Evolutionary conservation across 1,140 invertebrate genomes (phyloP).

Genomic region (Pseudomyrmex concolor): DNA sequence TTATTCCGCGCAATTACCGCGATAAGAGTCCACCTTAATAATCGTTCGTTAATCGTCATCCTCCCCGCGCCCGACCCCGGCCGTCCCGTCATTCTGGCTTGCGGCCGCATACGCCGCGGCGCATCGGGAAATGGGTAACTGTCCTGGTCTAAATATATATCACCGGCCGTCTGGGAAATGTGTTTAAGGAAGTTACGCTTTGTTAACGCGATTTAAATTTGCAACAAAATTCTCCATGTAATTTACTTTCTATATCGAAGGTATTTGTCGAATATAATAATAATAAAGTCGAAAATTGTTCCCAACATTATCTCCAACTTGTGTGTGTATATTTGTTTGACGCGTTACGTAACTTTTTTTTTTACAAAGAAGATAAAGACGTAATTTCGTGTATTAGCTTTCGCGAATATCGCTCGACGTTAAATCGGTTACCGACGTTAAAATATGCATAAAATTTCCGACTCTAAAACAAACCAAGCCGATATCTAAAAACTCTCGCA

Average conservation of each 20-base stretch:
- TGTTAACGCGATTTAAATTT: conserved; percentile 60
- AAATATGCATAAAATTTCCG: no score
- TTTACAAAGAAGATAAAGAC: no score
- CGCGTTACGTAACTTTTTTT: no score
- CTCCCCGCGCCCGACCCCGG: conserved; percentile 1
- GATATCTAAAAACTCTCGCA: no score
- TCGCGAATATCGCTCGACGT: no score
- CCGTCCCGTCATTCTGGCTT: conserved; percentile 17
- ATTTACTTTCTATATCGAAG: background rate
- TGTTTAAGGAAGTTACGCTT: conserved; percentile 37
- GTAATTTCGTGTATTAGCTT: no score
- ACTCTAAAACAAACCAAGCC: no score
- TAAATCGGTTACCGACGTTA: no score
- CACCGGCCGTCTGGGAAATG: conserved; percentile 35
- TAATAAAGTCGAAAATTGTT: no score
- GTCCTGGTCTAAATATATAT: conserved; percentile 28
- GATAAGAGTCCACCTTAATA: conserved; percentile 74
- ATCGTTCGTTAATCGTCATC: conserved; percentile 75
- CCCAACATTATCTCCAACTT: no score
- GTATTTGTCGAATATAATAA: background rate
- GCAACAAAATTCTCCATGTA: background rate
- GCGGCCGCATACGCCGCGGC: background rate
- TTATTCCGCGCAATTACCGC: conserved; percentile 75
- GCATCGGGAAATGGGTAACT: conserved; percentile 42
- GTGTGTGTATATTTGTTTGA: no score